A percentile compares a stretch with the other conserved stretches of the same genome.
Conservation (phyloP, 2,113 vertebrate species). For the Phalacrocorax aristotelis region DNA sequence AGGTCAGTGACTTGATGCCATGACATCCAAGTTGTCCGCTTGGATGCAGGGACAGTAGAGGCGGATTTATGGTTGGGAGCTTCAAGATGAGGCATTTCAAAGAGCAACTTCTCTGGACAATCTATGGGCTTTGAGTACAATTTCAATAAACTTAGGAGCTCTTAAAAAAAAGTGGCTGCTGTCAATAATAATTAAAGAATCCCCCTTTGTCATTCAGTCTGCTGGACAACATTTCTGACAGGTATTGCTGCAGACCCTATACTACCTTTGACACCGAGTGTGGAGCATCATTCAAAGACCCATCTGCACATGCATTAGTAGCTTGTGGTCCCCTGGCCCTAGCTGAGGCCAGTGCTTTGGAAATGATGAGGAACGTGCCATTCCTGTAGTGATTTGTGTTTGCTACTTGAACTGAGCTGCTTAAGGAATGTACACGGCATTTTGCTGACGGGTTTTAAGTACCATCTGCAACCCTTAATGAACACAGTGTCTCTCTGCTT, state of each 20-base stretch:
- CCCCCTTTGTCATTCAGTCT: background rate
- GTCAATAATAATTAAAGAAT: background rate
- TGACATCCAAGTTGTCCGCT: background rate
- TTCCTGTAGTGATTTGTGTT: background rate
- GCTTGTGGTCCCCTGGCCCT: background rate
- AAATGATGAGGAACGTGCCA: background rate
- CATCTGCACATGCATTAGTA: background rate
- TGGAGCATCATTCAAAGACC: background rate
- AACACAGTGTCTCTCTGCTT: background rate
- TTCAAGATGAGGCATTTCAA: background rate
- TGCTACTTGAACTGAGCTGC: background rate
- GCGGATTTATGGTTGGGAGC: background rate
- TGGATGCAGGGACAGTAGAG: background rate
- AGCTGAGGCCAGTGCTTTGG: background rate
- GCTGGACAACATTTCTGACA: background rate
- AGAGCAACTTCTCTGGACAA: background rate
- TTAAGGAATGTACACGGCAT: background rate
- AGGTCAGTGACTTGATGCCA: background rate
- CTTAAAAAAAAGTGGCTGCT: background rate
- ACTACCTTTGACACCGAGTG: background rate
- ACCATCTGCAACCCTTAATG: background rate
- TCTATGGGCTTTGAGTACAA: background rate
- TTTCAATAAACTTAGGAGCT: background rate
- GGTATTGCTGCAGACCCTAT: background rate
- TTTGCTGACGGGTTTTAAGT: background rate